Base-by-base conservation (phyloP, 2,888 invertebrate genomes). In the Phortica okadai region DNA sequence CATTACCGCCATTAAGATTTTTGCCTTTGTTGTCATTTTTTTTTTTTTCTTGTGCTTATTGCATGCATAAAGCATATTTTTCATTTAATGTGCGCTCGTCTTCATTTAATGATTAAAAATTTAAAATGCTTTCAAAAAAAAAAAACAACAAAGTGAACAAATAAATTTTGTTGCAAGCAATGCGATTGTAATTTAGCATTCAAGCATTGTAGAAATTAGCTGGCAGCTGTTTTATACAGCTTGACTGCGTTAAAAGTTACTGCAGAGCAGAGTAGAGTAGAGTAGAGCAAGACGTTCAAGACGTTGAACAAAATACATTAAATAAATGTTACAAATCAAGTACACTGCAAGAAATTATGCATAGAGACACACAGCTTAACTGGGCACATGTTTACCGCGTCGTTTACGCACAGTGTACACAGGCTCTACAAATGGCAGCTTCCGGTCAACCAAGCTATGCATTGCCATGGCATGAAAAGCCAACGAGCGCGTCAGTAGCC, bases 11-110 rank as follows among this genome's bases (percentile, higher is more conserved):
- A 41, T n/a, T 45, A 69, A 66, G 33, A 41, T 69, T 69, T 69
- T n/a, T 50, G 8, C 6, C 2, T 8, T 8, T 14, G 50, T 50
- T 50, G 50, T 50, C 50, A 50, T 14, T 6, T 8, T 14, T 50
- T 50, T 14, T 50, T 50, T 50, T 14, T 6, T 44, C 56, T 50
- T 41, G 73, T 72, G 76, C 73, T 76, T 76, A 80, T 74, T 25
- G 21, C 11, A 10, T 50, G 10, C 50, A 50, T 50, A 50, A 50
- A 50, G 50, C 10, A 50, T 50, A 8, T 8, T 14, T 11, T 50
- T 50, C 50, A 8, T 8, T 50, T 50, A 50, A 50, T 11, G 50
- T 14, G 50, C 62, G 62, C 62, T 33, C 33, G 33, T 33, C 33
- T 33, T 33, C 33, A 33, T 33, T 33, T 62, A 62, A 33, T 33